Percentiles rank a stretch among this genome's conserved stretches.
phyloP scores from a whole-genome alignment of 2,113 vertebrate genomes.

The Panthera uncia region DNA sequence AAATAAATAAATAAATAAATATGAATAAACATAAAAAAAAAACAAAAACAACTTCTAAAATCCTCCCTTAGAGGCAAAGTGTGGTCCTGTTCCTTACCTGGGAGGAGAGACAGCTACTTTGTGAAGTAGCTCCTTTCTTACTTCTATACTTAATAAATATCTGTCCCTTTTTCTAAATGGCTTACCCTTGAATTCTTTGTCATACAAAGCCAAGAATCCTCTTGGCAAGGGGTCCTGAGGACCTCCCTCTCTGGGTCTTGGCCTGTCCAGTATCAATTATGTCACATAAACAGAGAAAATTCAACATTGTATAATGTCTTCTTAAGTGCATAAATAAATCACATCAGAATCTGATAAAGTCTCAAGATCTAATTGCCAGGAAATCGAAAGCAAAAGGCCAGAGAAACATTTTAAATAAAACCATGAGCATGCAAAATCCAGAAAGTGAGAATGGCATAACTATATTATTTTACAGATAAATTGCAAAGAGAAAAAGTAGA shows the following conservation, averaged over 20 bases:
- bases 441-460: background rate
- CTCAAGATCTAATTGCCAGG: background rate
- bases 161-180: background rate
- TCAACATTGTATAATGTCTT: background rate
- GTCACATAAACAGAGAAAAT: background rate
- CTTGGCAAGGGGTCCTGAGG: background rate
- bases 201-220: background rate
- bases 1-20: no score
- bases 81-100: background rate
- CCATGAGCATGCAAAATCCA: background rate
- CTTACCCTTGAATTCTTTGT: background rate
- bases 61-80: background rate
- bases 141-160: background rate
- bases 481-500: background rate
- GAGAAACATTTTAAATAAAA: background rate
- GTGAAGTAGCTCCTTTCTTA: background rate
- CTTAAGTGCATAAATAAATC: background rate
- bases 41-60: background rate
- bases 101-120: background rate
- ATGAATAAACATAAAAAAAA: no score
- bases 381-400: background rate
- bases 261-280: background rate
- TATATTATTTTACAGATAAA: background rate
- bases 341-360: background rate
- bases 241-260: background rate